Evolutionary conservation across 2,888 invertebrate genomes (phyloP).

Genomic region (Scaptomyza parva): DNA sequence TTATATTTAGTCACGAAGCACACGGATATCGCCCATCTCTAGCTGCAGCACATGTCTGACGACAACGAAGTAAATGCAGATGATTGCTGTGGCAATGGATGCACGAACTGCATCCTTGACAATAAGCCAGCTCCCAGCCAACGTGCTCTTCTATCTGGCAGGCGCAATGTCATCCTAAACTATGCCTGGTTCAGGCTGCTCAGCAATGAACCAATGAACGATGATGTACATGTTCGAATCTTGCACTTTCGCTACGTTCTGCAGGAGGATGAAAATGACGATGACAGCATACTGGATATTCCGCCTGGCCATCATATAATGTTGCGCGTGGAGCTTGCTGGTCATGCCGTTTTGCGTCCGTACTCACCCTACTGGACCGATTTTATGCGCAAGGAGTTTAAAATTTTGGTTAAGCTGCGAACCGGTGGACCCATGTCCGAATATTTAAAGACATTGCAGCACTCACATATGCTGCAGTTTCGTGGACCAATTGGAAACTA

Average conservation of each 20-base stretch:
- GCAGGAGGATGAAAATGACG: conserved; percentile 7
- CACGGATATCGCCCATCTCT: conserved; percentile 21
- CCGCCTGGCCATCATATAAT: conserved; percentile 80
- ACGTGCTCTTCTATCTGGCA: conserved; percentile 50
- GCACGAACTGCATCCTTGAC: conserved; percentile 83
- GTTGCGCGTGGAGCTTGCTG: conserved; percentile 55
- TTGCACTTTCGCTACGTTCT: conserved; percentile 70
- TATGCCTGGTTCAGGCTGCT: conserved; percentile 63
- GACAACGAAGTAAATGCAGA: conserved; percentile 51
- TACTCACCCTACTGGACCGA: conserved; percentile 83
- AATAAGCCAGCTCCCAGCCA: conserved; percentile 59
- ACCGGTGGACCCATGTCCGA: conserved; percentile 87
- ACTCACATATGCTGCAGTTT: conserved; percentile 87
- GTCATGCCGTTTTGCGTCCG: conserved; percentile 67
- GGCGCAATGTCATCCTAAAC: conserved; percentile 63
- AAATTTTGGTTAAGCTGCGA: conserved; percentile 88
- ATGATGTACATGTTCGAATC: conserved; percentile 57
- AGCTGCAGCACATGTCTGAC: conserved; percentile 31
- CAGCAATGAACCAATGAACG: conserved; percentile 37
- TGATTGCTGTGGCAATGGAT: conserved; percentile 84
- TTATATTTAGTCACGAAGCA: background rate
- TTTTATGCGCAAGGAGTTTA: conserved; percentile 84
- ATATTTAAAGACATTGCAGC: conserved; percentile 85
- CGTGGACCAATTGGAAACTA: conserved; percentile 89
- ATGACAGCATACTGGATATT: conserved; percentile 71